Percentiles rank a stretch among this genome's conserved stretches.
Evolutionary conservation across 2,888 invertebrate species (phyloP).

Genomic region (Zaprionus obscuricornis): DNA sequence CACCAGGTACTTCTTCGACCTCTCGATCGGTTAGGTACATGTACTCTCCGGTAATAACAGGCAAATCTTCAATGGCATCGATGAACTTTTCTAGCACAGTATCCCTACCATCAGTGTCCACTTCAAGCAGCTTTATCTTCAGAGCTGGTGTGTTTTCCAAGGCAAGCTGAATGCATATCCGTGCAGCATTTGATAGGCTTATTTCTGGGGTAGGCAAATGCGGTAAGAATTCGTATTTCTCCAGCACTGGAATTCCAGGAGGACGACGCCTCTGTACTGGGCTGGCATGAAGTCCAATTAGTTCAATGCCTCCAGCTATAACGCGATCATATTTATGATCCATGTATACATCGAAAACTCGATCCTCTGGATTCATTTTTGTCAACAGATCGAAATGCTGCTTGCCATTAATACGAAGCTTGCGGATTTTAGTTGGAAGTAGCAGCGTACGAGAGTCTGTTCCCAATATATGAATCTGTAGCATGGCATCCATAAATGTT

Average conservation of each 20-base stretch:
- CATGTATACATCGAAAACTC: constrained; percentile 77
- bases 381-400: constrained; percentile 85
- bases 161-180: constrained; percentile 88
- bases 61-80: constrained; percentile 87
- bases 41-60: constrained; percentile 88
- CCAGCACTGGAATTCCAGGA: constrained; percentile 90
- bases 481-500: constrained; percentile 94
- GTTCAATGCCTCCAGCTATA: constrained; percentile 90
- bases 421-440: constrained; percentile 90
- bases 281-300: constrained; percentile 90
- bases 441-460: constrained; percentile 88
- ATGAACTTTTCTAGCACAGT: constrained; percentile 85
- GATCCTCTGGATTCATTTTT: constrained; percentile 77
- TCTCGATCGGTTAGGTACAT: constrained; percentile 83
- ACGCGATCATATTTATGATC: constrained; percentile 76
- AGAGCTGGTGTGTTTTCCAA: constrained; percentile 88
- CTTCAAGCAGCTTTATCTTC: constrained; percentile 87
- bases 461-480: constrained; percentile 91
- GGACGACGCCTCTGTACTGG: constrained; percentile 88
- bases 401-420: constrained; percentile 87
- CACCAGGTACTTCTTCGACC: constrained; percentile 82
- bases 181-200: constrained; percentile 84
- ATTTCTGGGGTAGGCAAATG: constrained; percentile 83
- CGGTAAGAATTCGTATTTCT: constrained; percentile 89
- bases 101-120: constrained; percentile 84